A percentile compares a stretch with the other conserved stretches of the same genome.
These are phyloP conservation scores for Cordylochernes scorpioides DNA, from an alignment of 2,888 invertebrate species.

Conservation along the genomic window DNA sequence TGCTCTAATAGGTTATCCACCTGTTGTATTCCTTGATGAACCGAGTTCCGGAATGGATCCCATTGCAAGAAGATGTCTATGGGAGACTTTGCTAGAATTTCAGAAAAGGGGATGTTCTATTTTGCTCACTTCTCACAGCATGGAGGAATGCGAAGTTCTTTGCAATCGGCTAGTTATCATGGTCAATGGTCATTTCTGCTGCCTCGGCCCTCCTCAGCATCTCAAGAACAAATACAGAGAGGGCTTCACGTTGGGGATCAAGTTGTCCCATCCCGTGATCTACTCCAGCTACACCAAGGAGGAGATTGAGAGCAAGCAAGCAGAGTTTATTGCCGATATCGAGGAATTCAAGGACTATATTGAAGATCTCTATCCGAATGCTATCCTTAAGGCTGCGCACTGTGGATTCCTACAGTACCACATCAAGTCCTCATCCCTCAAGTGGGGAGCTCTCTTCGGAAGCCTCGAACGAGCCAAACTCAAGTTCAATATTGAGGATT, in stretches of 20 bases:
- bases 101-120: conserved; percentile 42
- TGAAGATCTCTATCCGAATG: conserved; percentile 14
- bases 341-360: conserved; percentile 5
- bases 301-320: background rate
- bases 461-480: conserved; percentile 35
- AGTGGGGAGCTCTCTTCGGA: conserved; percentile 42
- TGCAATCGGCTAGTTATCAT: conserved; percentile 32
- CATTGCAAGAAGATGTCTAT: conserved; percentile 46
- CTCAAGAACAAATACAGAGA: conserved; percentile 23
- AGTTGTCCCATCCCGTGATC: conserved; percentile 10
- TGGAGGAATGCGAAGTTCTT: conserved; percentile 34
- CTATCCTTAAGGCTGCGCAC: conserved; percentile 34
- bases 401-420: conserved; percentile 42
- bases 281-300: background rate
- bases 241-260: conserved; percentile 21
- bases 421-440: conserved; percentile 31
- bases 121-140: conserved; percentile 38
- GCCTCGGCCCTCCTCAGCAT: conserved; percentile 27
- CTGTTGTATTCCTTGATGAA: conserved; percentile 40
- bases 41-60: conserved; percentile 45
- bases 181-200: conserved; percentile 30
- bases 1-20: conserved; percentile 38
- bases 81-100: conserved; percentile 39
- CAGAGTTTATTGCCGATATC: conserved; percentile 4
- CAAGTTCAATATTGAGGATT: conserved; percentile 26